Evolutionary conservation across 2,797 vertebrate genomes (phyloP), one percentile per base, ranked within the genome.

Genomic region (Xenopus petersii): DNA sequence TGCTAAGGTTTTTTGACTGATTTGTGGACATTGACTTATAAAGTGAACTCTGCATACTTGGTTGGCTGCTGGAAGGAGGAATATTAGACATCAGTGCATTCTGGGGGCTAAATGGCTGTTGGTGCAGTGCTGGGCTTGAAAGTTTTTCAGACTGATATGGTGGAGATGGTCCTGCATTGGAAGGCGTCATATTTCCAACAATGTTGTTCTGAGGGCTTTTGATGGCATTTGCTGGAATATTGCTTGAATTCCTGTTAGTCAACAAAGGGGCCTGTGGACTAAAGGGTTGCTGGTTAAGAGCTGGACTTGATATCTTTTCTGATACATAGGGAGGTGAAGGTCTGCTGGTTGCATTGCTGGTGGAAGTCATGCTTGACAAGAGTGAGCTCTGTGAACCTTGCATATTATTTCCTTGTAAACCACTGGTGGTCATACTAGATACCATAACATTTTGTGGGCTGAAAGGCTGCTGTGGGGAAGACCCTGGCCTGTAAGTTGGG

Each of bases 391-490:
- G 91, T 62, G 93, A 91, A 79, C 86, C 91, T 78, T 93, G 92
- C 49, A 93, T 89, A 67, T 80, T 83, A 73, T 84, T 92, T 66
- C 84, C 88, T 0, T 88, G 82, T 60, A 90, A 82, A 71, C 81
- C 87, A 64, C 81, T 86, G 59, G 91, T 80, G 0, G 89, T 80
- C 86, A 91, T 89, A 75, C 85, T 86, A 51, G 93, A 87, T 9
- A 90, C 91, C 82, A 90, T 86, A 64, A 89, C 86, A 42, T 80
- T 91, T 64, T 90, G 91, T 15, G 93, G 89, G 73, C 92, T 94
- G 82, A 94, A 95, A 1, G 92, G 87, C 33, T 91, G 93, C 46
- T 93, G 92, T 76, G 93, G 93, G 0, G 93, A 94, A 7, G 94
- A 91, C 68, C 88, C 91, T 4, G 89, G 87, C n/a, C 87, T 85